phyloP scores from a whole-genome alignment of 2,888 invertebrate species.

The Cerceris ruficornis region DNA sequence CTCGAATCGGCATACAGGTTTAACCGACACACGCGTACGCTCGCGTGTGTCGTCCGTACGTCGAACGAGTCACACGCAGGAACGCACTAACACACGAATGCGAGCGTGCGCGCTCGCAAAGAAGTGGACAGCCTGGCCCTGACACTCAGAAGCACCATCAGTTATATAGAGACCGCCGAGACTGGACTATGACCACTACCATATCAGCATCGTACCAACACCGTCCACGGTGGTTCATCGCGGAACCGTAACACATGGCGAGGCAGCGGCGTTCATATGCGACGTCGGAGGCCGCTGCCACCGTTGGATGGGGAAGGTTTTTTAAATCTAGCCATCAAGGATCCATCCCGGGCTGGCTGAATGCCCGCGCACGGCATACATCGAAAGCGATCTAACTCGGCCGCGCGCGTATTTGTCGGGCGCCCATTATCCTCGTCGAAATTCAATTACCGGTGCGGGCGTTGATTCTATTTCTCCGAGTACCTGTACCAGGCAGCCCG shows the following conservation, averaged over 20 bases:
- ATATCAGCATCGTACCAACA: constrained; percentile 41
- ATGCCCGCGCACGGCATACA: constrained; percentile 69
- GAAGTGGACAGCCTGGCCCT: constrained; percentile 79
- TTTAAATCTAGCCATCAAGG: constrained; percentile 76
- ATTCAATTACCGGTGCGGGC: constrained; percentile 67
- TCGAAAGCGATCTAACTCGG: constrained; percentile 70
- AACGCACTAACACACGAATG: constrained; percentile 7
- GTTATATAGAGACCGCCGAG: constrained; percentile 77
- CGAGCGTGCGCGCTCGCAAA: constrained; percentile 66
- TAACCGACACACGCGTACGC: constrained; percentile 31
- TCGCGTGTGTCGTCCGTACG: neutral
- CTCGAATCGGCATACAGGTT: constrained; percentile 46
- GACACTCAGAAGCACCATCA: constrained; percentile 81
- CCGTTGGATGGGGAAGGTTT: constrained; percentile 64
- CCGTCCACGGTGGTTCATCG: constrained; percentile 39
- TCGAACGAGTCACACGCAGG: neutral
- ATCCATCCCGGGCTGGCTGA: constrained; percentile 75
- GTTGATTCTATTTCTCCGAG: constrained; percentile 60
- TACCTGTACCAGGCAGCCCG: constrained; percentile 35
- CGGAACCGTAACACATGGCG: constrained; percentile 65
- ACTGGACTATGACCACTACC: constrained; percentile 60
- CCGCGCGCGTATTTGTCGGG: constrained; percentile 69
- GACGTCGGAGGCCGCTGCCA: constrained; percentile 32
- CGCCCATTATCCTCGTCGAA: constrained; percentile 68
- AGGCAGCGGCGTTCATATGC: constrained; percentile 55